These are phyloP conservation scores for Anolis sagrei DNA, from an alignment of 2,113 vertebrate species.

Conservation along the genomic window DNA sequence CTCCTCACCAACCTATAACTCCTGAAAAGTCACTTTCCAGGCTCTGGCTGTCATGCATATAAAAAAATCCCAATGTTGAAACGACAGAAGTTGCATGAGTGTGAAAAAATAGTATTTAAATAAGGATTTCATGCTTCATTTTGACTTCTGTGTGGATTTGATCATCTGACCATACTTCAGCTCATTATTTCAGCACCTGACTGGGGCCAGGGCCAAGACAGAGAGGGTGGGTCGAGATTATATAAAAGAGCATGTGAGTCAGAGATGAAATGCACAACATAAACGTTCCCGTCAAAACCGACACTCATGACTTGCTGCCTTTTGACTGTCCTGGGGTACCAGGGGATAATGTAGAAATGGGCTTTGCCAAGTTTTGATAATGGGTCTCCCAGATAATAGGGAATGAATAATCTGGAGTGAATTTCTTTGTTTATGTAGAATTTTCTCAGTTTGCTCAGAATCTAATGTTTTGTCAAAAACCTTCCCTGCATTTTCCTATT, in stretches of 20 bases:
- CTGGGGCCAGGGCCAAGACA: not conserved
- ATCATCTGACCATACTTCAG: constrained; percentile 22
- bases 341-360: not conserved
- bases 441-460: not conserved
- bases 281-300: not conserved
- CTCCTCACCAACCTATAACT: too few relatives aligned
- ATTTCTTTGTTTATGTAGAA: not conserved
- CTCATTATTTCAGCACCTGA: constrained; percentile 23
- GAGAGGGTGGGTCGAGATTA: constrained; percentile 10
- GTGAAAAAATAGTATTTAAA: constrained; percentile 5
- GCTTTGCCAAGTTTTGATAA: not conserved
- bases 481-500: not conserved
- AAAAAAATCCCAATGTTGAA: not conserved
- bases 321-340: not conserved
- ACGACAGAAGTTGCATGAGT: not conserved
- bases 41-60: not conserved
- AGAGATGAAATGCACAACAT: not conserved
- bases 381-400: too few relatives aligned
- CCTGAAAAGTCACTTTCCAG: too few relatives aligned
- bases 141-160: not conserved
- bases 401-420: not conserved
- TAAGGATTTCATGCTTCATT: constrained; percentile 21
- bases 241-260: constrained; percentile 10
- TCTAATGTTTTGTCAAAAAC: not conserved
- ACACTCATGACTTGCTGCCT: not conserved